Base-by-base conservation (phyloP, 2,888 invertebrate species). In the Gymnoscelis rufifasciata region DNA sequence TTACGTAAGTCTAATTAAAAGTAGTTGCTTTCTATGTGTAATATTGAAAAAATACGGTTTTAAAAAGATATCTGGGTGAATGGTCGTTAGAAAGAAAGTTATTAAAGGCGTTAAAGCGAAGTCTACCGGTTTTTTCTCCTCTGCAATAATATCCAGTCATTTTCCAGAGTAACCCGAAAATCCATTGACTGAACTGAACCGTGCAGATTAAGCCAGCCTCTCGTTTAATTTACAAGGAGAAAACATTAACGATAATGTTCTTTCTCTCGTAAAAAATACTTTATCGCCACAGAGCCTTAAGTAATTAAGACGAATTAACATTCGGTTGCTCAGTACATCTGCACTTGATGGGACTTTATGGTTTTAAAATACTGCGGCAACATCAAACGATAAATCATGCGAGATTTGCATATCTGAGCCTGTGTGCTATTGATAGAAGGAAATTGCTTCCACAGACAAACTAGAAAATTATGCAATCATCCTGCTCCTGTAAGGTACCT, bases 241-340 rank as follows among this genome's bases (percentile, higher is more conserved):
- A 78, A 78, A 74, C 74, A 73, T 69, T 74, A 77, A 71, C 72
- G 74, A 75, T 80, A 74, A 80, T 71, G 72, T 68, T 67, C 62
- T 65, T 67, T 61, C 62, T 66, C 64, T 66, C 77, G 70, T 83
- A 82, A 82, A 83, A 79, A 78, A 74, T 68, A 73, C 69, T 81
- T 83, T 78, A 83, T 75, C 69, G 73, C 60, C 56, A 54, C 63
- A 66, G 62, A 68, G 73, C 68, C 72, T 70, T 64, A 68, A 64
- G 75, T 74, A 81, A 82, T 83, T 84, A 84, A 82, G 69, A 67
- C 61, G 72, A 77, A 81, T 82, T 80, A 84, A 83, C 79, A 81
- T 79, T 64, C 56, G 62, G 69, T 70, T 68, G 66, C 78, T 77
- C 66, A 60, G 69, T 77, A 78, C 83, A 81, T 74, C 75, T 75